A percentile compares a stretch with the other conserved stretches of the same genome.
These are phyloP conservation scores for Lottia gigantea DNA, from an alignment of 2,888 invertebrate genomes.

Conservation along the genomic window DNA sequence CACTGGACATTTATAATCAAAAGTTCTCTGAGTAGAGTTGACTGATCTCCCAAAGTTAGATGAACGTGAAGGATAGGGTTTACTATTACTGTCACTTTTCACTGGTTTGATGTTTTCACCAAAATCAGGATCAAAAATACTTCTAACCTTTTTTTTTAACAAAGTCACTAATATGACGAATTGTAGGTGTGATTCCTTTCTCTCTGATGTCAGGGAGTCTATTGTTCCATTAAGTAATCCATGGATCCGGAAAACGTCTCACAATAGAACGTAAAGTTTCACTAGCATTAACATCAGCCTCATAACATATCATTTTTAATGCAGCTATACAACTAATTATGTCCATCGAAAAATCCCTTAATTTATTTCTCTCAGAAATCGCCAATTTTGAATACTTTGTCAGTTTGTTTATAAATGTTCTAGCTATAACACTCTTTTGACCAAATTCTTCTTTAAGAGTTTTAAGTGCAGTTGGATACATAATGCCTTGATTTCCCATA, in stretches of 20 bases:
- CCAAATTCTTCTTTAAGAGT: conserved; percentile 23
- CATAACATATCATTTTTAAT: conserved; percentile 6
- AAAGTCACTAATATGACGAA: background rate
- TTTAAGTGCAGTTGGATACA: conserved; percentile 22
- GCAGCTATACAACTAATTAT: conserved; percentile 16
- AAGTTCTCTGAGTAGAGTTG: background rate
- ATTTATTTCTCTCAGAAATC: conserved; percentile 6
- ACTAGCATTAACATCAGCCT: conserved; percentile 16
- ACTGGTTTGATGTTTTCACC: conserved; percentile 9
- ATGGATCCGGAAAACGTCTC: background rate
- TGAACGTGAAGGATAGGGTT: no score
- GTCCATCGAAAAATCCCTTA: conserved; percentile 18
- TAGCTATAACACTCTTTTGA: conserved; percentile 13
- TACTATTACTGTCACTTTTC: background rate
- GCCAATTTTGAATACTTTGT: background rate
- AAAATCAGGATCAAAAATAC: conserved; percentile 24
- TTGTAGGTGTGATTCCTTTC: background rate
- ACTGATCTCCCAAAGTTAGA: no score
- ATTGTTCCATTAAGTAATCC: background rate
- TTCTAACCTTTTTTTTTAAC: conserved; percentile 14
- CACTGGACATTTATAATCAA: background rate
- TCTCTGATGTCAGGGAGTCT: background rate
- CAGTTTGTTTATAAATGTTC: conserved; percentile 19
- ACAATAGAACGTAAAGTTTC: background rate
- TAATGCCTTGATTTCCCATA: conserved; percentile 12